Percentiles rank a stretch among this genome's conserved stretches.
These are phyloP conservation scores for Hemichromis elongatus DNA, from an alignment of 2,113 vertebrate species.

Conservation along the genomic window DNA sequence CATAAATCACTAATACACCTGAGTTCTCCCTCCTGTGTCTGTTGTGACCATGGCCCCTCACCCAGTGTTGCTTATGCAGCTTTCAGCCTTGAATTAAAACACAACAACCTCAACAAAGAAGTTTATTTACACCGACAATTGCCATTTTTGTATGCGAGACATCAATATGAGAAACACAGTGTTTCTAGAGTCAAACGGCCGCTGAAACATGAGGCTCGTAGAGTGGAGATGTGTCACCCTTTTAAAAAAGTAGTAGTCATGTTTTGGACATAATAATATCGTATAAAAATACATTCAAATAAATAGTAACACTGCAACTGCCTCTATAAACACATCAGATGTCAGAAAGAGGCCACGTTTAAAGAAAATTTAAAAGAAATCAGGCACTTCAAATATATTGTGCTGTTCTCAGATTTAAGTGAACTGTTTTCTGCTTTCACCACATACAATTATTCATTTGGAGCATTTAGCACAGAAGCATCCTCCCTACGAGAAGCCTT, in stretches of 20 bases:
- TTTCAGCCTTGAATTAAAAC: background rate
- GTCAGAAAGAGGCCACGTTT: background rate
- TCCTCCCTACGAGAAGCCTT: constrained; percentile 11
- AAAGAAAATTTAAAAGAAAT: background rate
- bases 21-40: background rate
- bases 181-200: constrained; percentile 7
- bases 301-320: constrained; percentile 49
- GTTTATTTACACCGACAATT: background rate
- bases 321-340: constrained; percentile 13
- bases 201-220: background rate
- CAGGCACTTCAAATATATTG: constrained; percentile 27
- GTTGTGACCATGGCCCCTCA: background rate
- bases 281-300: constrained; percentile 63
- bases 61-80: background rate
- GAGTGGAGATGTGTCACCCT: background rate
- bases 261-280: constrained; percentile 28
- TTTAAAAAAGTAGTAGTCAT: constrained; percentile 59
- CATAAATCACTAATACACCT: background rate
- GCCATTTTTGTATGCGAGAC: background rate
- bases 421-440: constrained; percentile 28
- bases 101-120: background rate
- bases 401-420: constrained; percentile 41
- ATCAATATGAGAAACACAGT: background rate
- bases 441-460: background rate
- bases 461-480: background rate